A percentile compares a stretch with the other conserved stretches of the same genome.
These are phyloP conservation scores for Tenthredo livida DNA, from an alignment of 2,888 invertebrate species.

Conservation along the genomic window DNA sequence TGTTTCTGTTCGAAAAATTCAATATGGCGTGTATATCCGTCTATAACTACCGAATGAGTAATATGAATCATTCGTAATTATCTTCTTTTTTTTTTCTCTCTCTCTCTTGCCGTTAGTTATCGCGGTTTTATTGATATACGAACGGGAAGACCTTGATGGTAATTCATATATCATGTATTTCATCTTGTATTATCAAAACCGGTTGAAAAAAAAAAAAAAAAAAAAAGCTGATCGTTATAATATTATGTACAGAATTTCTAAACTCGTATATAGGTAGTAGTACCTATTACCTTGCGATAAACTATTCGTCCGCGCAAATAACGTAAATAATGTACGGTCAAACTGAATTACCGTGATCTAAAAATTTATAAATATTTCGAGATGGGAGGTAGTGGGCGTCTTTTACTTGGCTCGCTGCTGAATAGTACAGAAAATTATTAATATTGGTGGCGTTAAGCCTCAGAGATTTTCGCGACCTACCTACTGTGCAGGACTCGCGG, in stretches of 20 bases:
- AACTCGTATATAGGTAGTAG: too few species aligned
- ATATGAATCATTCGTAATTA: not conserved
- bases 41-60: not conserved
- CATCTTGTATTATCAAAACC: too few species aligned
- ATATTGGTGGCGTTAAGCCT: conserved; percentile 34
- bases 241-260: too few species aligned
- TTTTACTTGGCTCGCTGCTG: conserved; percentile 28
- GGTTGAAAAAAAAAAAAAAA: too few species aligned
- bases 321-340: conserved; percentile 35
- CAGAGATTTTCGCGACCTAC: not conserved
- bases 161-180: too few species aligned
- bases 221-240: too few species aligned
- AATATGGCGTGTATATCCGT: not conserved
- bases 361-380: conserved; percentile 51
- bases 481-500: not conserved
- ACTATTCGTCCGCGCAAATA: not conserved
- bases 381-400: conserved; percentile 4
- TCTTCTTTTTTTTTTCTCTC: not conserved
- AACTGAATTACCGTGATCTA: conserved; percentile 41
- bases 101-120: too few species aligned
- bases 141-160: not conserved
- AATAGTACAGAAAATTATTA: conserved; percentile 39
- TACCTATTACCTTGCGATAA: not conserved
- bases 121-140: not conserved
- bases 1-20: not conserved